Evolutionary conservation across 2,113 vertebrate genomes (phyloP), one percentile per base, ranked within the genome.

Genomic region (Neomonachus schauinslandi): DNA sequence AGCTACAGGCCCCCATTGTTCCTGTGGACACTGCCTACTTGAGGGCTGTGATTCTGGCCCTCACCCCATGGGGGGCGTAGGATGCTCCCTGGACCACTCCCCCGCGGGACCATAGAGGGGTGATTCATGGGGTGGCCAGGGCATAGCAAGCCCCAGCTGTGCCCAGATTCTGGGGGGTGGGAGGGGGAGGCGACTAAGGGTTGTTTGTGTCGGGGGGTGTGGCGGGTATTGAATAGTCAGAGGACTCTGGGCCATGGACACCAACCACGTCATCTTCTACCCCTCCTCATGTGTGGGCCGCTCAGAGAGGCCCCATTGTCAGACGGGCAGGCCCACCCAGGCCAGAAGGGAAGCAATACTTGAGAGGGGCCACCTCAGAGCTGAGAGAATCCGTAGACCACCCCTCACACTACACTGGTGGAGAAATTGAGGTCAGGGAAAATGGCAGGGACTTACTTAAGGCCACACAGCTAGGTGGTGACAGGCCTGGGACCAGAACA

Each of bases 101-200:
- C 99, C 98, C 98, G 46, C 95, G 97, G 98, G 98, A 98, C 98
- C 98, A 99, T 99, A 99, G 99, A 99, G 99, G 98, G 97, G 98
- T 99, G 99, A 99, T 99, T 99, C 99, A 99, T 99, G 98, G 98
- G 97, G 98, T 98, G 96, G 97, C 98, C 99, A 83, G 98, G 98
- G 98, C 99, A 99, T 99, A 99, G 99, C 99, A 99, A 99, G 98
- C 99, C 98, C 98, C 98, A 98, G 99, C 98, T 97, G 98, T 81
- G 98, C 97, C 95, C 99, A 98, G 99, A 98, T 93, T 95, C 96
- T 98, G 95, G 98, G 98, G 95, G 19, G 59, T 57, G 80, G 95
- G 92, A 98, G 98, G 94, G 33, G 88, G 95, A 69, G 97, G 97
- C 77, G 24, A 98, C 98, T 99, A 98, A 99, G 98, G 98, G 98